Percentiles rank a stretch among this genome's conserved stretches.
Evolutionary conservation across 2,797 vertebrate species (phyloP).

Genomic region (Pangasius sanitwongsei): DNA sequence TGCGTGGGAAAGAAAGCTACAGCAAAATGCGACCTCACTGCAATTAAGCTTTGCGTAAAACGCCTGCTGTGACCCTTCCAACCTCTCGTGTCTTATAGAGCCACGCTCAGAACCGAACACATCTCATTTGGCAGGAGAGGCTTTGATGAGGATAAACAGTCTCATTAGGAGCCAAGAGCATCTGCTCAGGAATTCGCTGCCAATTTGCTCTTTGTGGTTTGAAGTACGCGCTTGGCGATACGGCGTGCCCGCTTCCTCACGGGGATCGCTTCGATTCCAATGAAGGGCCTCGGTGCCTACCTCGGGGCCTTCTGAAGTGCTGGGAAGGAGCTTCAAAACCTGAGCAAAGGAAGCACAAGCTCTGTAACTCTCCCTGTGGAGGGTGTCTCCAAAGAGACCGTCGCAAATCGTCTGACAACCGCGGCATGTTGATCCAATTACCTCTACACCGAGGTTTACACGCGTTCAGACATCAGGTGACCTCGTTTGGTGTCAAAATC

Average conservation of each 20-base stretch:
- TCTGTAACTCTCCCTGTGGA: slow-evolving; percentile 61
- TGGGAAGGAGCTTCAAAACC: slow-evolving; percentile 33
- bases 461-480: slow-evolving; percentile 28
- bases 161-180: slow-evolving; percentile 52
- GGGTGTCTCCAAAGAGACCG: slow-evolving; percentile 61
- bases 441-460: slow-evolving; percentile 68
- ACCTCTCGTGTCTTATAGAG: slow-evolving; percentile 3
- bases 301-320: slow-evolving; percentile 31
- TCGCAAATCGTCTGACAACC: slow-evolving; percentile 65
- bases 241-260: slow-evolving; percentile 13
- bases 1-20: background rate
- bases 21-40: background rate
- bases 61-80: background rate
- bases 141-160: slow-evolving; percentile 47
- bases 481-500: slow-evolving; percentile 19
- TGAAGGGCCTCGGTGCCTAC: slow-evolving; percentile 25
- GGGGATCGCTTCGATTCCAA: slow-evolving; percentile 25
- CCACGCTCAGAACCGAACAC: slow-evolving; percentile 15
- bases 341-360: slow-evolving; percentile 38
- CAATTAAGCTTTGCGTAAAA: background rate
- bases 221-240: slow-evolving; percentile 39
- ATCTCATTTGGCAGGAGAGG: slow-evolving; percentile 31
- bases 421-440: slow-evolving; percentile 74
- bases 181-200: slow-evolving; percentile 37
- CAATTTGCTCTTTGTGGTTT: slow-evolving; percentile 53